Evolutionary conservation across 2,888 invertebrate species (phyloP).

Genomic region (Drosophila anomalata): DNA sequence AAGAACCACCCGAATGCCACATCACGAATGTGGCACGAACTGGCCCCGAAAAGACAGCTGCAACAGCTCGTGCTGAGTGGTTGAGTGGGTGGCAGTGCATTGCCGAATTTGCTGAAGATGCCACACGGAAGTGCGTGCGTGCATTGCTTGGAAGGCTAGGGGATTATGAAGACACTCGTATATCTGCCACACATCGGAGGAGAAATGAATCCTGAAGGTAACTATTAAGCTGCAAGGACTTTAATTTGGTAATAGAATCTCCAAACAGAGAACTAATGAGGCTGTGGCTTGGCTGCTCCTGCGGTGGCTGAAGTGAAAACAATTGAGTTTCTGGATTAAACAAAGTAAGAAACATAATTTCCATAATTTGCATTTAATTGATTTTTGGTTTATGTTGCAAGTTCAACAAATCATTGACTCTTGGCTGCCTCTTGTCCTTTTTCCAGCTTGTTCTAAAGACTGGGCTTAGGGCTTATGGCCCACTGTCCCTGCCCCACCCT

Average conservation of each 20-base stretch:
- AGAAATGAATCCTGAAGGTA: not conserved
- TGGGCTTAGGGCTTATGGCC: constrained; percentile 2
- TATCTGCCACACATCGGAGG: not conserved
- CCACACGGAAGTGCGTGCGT: constrained; percentile 46
- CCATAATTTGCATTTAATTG: not conserved
- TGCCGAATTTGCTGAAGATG: constrained; percentile 60
- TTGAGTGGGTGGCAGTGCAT: constrained; percentile 46
- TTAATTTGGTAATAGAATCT: not conserved
- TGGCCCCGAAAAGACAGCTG: constrained; percentile 25
- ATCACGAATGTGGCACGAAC: constrained; percentile 3
- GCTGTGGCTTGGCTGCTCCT: not conserved
- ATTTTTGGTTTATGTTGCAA: not conserved
- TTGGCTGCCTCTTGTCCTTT: not conserved
- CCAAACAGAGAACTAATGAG: not conserved
- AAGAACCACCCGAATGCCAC: constrained; percentile 18
- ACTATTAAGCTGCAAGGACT: constrained; percentile 2
- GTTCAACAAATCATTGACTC: not conserved
- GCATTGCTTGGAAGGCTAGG: not conserved
- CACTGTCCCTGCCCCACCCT: constrained; percentile 51
- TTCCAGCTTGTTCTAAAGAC: not conserved
- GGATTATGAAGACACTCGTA: constrained; percentile 4
- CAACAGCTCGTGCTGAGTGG: constrained; percentile 41
- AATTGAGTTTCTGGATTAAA: not conserved
- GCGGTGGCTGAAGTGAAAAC: not conserved
- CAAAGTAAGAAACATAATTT: too few relatives aligned